Evolutionary conservation across 2,113 vertebrate genomes (phyloP).

Genomic region (Catharus fuscescens): DNA sequence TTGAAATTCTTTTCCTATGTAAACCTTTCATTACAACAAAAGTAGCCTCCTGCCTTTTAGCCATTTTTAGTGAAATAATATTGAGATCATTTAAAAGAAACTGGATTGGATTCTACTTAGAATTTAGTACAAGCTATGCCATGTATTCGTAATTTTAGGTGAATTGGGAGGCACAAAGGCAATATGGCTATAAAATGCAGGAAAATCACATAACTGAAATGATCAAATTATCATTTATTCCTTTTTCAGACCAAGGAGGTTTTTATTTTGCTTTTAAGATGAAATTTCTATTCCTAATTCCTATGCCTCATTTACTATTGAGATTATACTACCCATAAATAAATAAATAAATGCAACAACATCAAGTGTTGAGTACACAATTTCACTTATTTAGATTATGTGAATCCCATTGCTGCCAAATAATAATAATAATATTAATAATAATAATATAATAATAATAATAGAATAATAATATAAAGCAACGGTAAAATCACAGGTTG

Average conservation of each 20-base stretch:
- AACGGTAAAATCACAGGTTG: slow-evolving; percentile 51
- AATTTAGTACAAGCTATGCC: slow-evolving; percentile 43
- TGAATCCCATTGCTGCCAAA: slow-evolving; percentile 69
- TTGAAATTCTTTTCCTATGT: slow-evolving; percentile 57
- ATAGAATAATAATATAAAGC: slow-evolving; percentile 40
- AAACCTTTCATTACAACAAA: slow-evolving; percentile 63
- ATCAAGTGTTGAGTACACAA: slow-evolving; percentile 48
- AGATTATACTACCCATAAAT: slow-evolving; percentile 50
- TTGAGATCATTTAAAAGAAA: slow-evolving; percentile 19
- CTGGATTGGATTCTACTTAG: not conserved
- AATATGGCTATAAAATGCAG: slow-evolving; percentile 61
- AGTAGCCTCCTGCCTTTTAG: slow-evolving; percentile 62
- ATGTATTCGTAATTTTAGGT: slow-evolving; percentile 38
- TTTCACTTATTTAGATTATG: slow-evolving; percentile 67
- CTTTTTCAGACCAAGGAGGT: slow-evolving; percentile 39
- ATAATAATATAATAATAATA: slow-evolving; percentile 15
- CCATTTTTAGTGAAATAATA: slow-evolving; percentile 46
- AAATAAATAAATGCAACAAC: slow-evolving; percentile 61
- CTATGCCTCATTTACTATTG: slow-evolving; percentile 51
- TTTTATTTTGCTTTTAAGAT: slow-evolving; percentile 25
- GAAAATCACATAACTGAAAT: slow-evolving; percentile 23
- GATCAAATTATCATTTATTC: slow-evolving; percentile 7
- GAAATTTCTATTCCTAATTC: slow-evolving; percentile 55
- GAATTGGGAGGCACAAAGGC: slow-evolving; percentile 67
- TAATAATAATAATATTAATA: slow-evolving; percentile 16